phyloP scores from a whole-genome alignment of 2,797 vertebrate species.

The Cyprinella venusta region DNA sequence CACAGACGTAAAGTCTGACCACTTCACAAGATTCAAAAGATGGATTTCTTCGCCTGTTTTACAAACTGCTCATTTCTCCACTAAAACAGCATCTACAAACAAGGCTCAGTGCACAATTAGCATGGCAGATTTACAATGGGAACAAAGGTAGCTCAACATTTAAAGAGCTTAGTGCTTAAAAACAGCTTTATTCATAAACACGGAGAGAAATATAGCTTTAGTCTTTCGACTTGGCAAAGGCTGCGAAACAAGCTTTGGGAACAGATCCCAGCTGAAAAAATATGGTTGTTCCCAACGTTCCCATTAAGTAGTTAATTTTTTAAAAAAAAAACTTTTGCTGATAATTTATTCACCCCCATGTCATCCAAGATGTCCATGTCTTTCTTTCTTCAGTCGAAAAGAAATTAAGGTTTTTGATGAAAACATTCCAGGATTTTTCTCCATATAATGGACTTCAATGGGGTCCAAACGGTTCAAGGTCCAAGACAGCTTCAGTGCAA shows the following conservation, averaged over 20 bases:
- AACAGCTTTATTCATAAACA: background rate
- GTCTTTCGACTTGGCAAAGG: background rate
- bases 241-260: background rate
- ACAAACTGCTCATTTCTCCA: constrained; percentile 7
- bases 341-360: no score
- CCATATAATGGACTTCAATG: no score
- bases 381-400: no score
- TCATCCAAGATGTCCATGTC: no score
- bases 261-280: background rate
- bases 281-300: background rate
- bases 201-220: background rate
- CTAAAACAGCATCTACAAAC: background rate
- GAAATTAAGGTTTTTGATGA: no score
- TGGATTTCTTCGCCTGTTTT: constrained; percentile 12
- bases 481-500: no score
- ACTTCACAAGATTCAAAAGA: constrained; percentile 17
- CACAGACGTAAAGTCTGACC: constrained; percentile 15
- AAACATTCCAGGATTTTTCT: no score
- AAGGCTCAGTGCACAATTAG: background rate
- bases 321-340: no score
- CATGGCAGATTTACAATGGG: background rate
- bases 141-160: background rate
- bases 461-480: no score
- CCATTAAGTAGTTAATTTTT: no score
- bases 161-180: background rate